Evolutionary conservation across 2,113 vertebrate genomes (phyloP).

Genomic region (Oryzias melastigma): DNA sequence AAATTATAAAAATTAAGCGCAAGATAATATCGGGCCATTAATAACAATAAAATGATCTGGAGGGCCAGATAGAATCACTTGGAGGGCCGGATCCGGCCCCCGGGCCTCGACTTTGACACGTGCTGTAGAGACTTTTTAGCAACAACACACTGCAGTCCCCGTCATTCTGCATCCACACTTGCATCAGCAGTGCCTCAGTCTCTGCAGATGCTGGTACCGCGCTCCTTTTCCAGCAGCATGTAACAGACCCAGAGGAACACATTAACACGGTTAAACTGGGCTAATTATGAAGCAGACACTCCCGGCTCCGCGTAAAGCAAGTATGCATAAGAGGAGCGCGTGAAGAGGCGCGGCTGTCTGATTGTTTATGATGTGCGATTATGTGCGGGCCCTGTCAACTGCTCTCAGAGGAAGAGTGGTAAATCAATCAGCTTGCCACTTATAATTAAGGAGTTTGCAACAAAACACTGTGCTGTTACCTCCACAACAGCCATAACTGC

Average conservation of each 20-base stretch:
- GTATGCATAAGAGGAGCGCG: neutral
- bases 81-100: too few relatives aligned
- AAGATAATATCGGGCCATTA: too few relatives aligned
- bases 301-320: slow-evolving; percentile 26
- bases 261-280: slow-evolving; percentile 67
- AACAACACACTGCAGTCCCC: slow-evolving; percentile 2
- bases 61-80: too few relatives aligned
- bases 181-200: slow-evolving; percentile 3
- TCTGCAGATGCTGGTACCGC: slow-evolving; percentile 23
- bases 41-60: too few relatives aligned
- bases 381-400: slow-evolving; percentile 9
- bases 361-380: slow-evolving; percentile 25
- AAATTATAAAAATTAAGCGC: too few relatives aligned
- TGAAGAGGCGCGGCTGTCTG: slow-evolving; percentile 5
- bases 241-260: slow-evolving; percentile 44
- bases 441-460: slow-evolving; percentile 59
- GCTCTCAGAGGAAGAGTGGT: slow-evolving; percentile 41
- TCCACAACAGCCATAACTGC: slow-evolving; percentile 27
- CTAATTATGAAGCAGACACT: slow-evolving; percentile 57
- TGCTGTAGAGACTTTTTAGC: too few relatives aligned
- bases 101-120: too few relatives aligned
- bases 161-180: slow-evolving; percentile 16
- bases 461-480: slow-evolving; percentile 22
- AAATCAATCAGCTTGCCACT: slow-evolving; percentile 57
- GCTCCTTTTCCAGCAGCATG: slow-evolving; percentile 36